Percentiles rank a stretch among this genome's conserved stretches.
These are phyloP conservation scores for Drosophila mulleri DNA, from an alignment of 2,888 invertebrate genomes.

Conservation along the genomic window DNA sequence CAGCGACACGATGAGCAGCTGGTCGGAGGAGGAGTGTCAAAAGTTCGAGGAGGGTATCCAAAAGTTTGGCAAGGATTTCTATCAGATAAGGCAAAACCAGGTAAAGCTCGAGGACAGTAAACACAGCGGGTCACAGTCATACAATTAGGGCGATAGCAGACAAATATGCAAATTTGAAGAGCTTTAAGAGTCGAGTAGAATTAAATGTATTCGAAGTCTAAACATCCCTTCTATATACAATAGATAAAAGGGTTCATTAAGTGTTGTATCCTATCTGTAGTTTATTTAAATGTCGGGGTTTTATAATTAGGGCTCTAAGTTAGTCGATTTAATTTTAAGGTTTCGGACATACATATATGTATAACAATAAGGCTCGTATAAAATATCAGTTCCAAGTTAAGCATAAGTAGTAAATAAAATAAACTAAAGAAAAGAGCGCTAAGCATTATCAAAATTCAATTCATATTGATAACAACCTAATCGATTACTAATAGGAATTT, in stretches of 20 bases:
- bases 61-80: conserved; percentile 98
- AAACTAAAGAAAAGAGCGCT: neutral
- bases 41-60: conserved; percentile 98
- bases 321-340: neutral
- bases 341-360: neutral
- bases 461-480: neutral
- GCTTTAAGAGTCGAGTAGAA: neutral
- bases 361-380: neutral
- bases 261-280: neutral
- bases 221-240: no score
- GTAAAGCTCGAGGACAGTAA: conserved; percentile 82
- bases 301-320: neutral
- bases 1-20: conserved; percentile 93
- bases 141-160: neutral
- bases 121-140: neutral
- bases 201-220: neutral
- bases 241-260: neutral
- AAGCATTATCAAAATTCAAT: neutral
- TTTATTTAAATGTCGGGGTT: neutral
- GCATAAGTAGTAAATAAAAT: conserved; percentile 5
- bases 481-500: neutral
- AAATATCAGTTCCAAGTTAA: neutral
- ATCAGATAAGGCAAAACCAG: conserved; percentile 96
- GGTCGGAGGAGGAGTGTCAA: conserved; percentile 98
- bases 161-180: neutral